Base-by-base conservation (phyloP, 1,140 invertebrate species). In the Uloborus diversus region DNA sequence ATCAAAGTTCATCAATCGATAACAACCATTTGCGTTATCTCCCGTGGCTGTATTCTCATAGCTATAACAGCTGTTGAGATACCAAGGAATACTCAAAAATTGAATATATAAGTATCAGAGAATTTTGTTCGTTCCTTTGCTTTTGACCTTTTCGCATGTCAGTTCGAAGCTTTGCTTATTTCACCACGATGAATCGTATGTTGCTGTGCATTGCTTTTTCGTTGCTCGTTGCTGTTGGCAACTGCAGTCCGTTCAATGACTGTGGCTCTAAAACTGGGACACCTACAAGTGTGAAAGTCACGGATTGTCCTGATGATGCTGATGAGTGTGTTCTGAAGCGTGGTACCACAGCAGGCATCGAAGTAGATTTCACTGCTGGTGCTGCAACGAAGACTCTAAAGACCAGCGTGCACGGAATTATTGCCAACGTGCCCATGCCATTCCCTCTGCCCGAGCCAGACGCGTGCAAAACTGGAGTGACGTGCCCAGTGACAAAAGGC, bases 391-490 rank as follows among this genome's bases (percentile, higher is more conserved):
- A 35, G 2, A 14, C 53, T 23, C 17, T 68, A 0, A 59, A 37
- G 23, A 64, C 49, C 11, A 51, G 68, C 0, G 75, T 79, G 14
- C 75, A 93, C 86, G 93, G 93, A 3, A 87, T 93, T 35, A 88
- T 94, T 23, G 86, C 90, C 84, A 90, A 90, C 57, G 84, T 93
- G 14, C 90, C 91, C 1, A 87, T 93, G 75, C 92, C 92, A 28
- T 94, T 94, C 84, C 89, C 89, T 13, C 83, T 94, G 75, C 85
- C 90, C 14, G 90, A 94, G 83, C 87, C 90, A 0, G 86, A 94
- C 84, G 92, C 89, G 5, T 94, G 93, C 84, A 84, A 88, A 89
- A 90, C 88, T 42, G 91, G 91, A 0, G 82, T 94, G 1, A 85
- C 84, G 5, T 94, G 93, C 83, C 93, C 93, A 0, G 73, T 94